These are phyloP conservation scores for Cynopterus sphinx DNA, from an alignment of 2,797 vertebrate genomes.

Conservation along the genomic window DNA sequence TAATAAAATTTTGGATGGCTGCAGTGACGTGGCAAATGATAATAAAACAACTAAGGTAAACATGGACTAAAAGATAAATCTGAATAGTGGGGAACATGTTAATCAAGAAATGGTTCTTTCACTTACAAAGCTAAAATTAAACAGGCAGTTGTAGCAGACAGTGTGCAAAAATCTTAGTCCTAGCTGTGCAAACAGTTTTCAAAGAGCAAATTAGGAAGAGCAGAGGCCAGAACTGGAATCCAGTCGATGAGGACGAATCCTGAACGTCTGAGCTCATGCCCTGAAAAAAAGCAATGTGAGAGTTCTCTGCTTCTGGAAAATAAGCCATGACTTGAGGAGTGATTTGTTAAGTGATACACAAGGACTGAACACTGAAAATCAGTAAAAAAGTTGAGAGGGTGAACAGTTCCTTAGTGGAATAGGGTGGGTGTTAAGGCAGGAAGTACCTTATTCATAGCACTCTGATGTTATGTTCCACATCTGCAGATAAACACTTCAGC, in stretches of 20 bases:
- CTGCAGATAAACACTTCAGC: background rate
- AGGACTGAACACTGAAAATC: background rate
- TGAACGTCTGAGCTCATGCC: background rate
- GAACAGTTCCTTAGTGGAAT: background rate
- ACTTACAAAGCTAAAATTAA: background rate
- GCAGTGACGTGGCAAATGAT: background rate
- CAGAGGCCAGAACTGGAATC: background rate
- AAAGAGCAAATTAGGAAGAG: background rate
- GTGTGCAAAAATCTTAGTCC: background rate
- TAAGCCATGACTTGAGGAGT: background rate
- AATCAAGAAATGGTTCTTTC: background rate
- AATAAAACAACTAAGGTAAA: conserved; percentile 17
- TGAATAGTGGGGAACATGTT: background rate
- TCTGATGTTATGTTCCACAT: background rate
- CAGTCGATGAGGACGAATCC: background rate
- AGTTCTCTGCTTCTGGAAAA: background rate
- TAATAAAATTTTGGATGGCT: background rate
- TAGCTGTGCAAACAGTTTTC: background rate
- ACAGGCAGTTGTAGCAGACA: background rate
- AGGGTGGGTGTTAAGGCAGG: background rate
- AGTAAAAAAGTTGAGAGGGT: background rate
- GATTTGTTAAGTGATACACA: background rate
- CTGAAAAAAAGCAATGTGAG: background rate
- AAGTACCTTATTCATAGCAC: background rate
- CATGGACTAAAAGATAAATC: background rate